Evolutionary conservation across 2,797 vertebrate genomes (phyloP), one percentile per base, ranked within the genome.

Genomic region (Arremon brunneinucha): DNA sequence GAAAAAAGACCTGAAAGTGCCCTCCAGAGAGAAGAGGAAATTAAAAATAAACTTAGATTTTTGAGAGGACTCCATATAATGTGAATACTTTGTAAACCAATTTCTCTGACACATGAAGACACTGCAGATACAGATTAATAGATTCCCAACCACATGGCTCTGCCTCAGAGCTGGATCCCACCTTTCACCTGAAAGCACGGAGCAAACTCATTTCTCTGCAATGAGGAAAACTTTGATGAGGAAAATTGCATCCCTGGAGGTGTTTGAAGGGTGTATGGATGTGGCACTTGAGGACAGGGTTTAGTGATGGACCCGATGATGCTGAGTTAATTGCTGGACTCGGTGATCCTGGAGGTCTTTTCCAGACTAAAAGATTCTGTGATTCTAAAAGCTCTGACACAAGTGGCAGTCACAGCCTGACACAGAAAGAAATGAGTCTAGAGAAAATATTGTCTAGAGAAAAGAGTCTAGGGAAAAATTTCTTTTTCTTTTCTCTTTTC

Each of bases 161-260:
- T 62, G 55, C 41, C 23, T 65, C 37, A 30, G 50, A 72, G 24
- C 43, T 83, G 62, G 30, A 35, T 53, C n/a, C 35, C 43, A 32
- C 6, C 12, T 39, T 55, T 10, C 50, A 32, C 28, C 30, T 44
- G 8, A 57, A 72, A 72, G 13, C 68, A 34, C 0, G 0, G 27
- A 77, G 6, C 16, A 34, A 55, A 50, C 15, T 67, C 2, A 0
- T 26, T 9, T 27, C 27, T 47, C 76, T 55, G 74, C n/a, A 44
- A 8, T 7, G 18, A 63, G 60, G 23, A n/a, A 77, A 75, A 30
- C 12, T 39, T 14, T 35, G 56, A 14, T 16, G 47, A 81, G 70
- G 30, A 56, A 49, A 67, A 69, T 30, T 39, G 16, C 13, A 49
- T 12, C 41, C 55, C 39, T 62, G 47, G 32, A 69, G 5, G 19